These are phyloP conservation scores for Salmo trutta DNA, from an alignment of 2,797 vertebrate genomes.

Conservation along the genomic window DNA sequence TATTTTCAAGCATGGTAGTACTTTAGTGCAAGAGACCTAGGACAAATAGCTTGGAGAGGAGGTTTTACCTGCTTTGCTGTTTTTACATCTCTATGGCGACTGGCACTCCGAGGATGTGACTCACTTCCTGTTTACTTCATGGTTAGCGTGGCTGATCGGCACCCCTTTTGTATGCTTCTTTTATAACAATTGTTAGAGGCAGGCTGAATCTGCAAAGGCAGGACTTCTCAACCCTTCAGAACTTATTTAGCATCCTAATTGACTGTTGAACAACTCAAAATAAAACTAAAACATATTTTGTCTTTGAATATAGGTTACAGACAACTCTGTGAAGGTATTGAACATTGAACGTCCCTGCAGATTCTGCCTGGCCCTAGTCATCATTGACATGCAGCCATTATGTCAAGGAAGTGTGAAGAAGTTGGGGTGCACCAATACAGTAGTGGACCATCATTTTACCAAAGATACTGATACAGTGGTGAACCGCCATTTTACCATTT, in stretches of 20 bases:
- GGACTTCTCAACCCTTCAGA: constrained; percentile 21
- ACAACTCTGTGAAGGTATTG: neutral
- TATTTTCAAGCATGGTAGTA: constrained; percentile 67
- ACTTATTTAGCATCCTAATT: constrained; percentile 30
- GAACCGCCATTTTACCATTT: neutral
- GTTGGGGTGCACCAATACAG: neutral
- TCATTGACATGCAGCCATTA: constrained; percentile 2
- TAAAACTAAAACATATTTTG: too few species aligned
- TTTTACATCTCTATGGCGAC: constrained; percentile 5
- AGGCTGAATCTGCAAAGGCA: constrained; percentile 32
- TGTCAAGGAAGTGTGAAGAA: neutral
- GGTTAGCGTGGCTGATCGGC: constrained; percentile 35
- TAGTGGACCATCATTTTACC: neutral
- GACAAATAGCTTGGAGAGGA: constrained; percentile 34
- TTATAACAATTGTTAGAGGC: constrained; percentile 19
- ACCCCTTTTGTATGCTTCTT: constrained; percentile 8
- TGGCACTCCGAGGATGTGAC: constrained; percentile 1
- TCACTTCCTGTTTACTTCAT: constrained; percentile 9
- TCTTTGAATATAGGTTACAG: neutral
- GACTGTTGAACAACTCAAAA: constrained; percentile 26
- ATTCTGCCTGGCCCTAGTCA: constrained; percentile 26
- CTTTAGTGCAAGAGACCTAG: constrained; percentile 55
- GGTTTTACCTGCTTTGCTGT: constrained; percentile 44
- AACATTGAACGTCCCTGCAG: constrained; percentile 24
- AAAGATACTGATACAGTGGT: too few species aligned